Conservation (phyloP, 2,113 vertebrate genomes). For the Anser cygnoides region DNA sequence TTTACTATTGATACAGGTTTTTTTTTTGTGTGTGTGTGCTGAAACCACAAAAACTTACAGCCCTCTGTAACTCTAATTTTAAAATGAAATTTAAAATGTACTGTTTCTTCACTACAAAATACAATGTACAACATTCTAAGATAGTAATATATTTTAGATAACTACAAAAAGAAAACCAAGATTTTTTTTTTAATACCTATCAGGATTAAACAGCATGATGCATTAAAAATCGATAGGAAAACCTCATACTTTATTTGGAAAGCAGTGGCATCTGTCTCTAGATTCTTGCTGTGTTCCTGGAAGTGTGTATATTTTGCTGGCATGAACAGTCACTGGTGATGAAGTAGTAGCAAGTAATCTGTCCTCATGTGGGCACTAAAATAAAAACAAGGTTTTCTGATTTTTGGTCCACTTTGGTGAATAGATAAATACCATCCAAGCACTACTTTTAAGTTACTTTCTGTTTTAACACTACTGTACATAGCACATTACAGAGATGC, state of each 20-base stretch:
- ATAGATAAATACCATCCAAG: not conserved
- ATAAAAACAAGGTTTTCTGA: conserved; percentile 42
- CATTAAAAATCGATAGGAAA: not conserved
- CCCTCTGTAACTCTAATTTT: not conserved
- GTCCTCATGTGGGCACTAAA: conserved; percentile 82
- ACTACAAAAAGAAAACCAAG: not conserved
- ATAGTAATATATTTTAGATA: not conserved
- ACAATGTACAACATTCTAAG: not conserved
- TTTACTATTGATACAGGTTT: not conserved
- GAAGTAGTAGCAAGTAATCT: conserved; percentile 74
- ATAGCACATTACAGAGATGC: not conserved
- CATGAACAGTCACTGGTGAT: conserved; percentile 68
- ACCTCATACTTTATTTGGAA: conserved; percentile 85
- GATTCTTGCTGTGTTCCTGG: conserved; percentile 66
- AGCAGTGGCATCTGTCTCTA: conserved; percentile 84
- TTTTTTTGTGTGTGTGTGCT: not conserved
- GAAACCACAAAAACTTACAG: not conserved
- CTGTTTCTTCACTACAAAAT: not conserved
- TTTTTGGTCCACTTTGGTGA: not conserved
- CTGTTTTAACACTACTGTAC: not conserved
- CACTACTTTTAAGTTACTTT: not conserved
- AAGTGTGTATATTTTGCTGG: conserved; percentile 77
- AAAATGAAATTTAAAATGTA: not conserved
- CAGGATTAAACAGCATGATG: not conserved
- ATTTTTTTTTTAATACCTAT: not conserved